Evolutionary conservation across 2,113 vertebrate genomes (phyloP).

Genomic region (Carassius auratus): DNA sequence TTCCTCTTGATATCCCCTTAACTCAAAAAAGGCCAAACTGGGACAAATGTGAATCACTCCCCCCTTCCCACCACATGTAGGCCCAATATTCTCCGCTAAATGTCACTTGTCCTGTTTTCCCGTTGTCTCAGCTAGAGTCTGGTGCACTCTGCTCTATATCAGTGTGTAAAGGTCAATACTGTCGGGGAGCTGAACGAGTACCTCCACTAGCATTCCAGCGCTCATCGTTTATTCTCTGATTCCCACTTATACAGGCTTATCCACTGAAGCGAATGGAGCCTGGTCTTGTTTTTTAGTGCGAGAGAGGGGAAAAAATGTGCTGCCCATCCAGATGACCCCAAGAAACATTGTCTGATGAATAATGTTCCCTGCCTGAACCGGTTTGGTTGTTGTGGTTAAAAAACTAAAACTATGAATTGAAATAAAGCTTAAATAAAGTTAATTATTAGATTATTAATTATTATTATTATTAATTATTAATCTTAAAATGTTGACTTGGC

Average conservation of each 20-base stretch:
- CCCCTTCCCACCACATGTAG: neutral
- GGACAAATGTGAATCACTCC: conserved; percentile 4
- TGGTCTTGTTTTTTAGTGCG: conserved; percentile 15
- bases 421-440: neutral
- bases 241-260: conserved; percentile 19
- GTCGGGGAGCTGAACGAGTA: conserved; percentile 37
- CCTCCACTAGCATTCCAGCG: conserved; percentile 11
- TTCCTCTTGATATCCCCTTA: neutral
- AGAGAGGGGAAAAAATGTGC: conserved; percentile 28
- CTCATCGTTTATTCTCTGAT: conserved; percentile 30
- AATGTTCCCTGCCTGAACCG: conserved; percentile 18
- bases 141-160: conserved; percentile 41
- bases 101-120: conserved; percentile 33
- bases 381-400: neutral
- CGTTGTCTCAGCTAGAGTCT: conserved; percentile 28
- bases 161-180: conserved; percentile 48
- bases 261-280: conserved; percentile 6
- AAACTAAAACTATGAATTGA: neutral
- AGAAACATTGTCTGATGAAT: conserved; percentile 23
- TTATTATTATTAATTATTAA: too few species aligned
- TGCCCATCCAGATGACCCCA: neutral
- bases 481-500: neutral
- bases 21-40: neutral
- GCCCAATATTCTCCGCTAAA: conserved; percentile 17
- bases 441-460: neutral